Conservation (phyloP, 2,888 invertebrate species). For the Seladonia tumulorum region DNA sequence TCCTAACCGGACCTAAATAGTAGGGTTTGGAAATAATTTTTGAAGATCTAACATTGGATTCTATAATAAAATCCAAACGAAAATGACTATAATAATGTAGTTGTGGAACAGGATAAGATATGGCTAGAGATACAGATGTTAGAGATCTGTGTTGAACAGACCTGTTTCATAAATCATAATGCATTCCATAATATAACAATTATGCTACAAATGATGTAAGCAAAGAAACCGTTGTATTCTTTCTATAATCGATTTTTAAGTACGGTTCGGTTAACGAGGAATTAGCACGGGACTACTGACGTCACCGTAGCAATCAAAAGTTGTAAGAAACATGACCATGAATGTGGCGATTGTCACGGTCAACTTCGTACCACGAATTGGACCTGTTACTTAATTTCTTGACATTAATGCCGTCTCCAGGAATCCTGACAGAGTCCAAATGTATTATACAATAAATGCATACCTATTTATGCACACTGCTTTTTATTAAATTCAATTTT, state of each 20-base stretch:
- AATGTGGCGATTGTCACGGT: conserved; percentile 67
- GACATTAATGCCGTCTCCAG: no score
- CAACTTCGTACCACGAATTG: conserved; percentile 37
- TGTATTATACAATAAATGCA: neutral
- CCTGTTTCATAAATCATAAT: neutral
- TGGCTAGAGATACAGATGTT: no score
- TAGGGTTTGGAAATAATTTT: no score
- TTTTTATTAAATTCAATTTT: neutral
- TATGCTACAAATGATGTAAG: neutral
- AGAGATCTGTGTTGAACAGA: neutral
- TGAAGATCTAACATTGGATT: no score
- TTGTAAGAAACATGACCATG: conserved; percentile 61
- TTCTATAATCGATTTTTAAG: neutral
- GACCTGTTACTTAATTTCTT: neutral
- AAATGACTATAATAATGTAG: neutral
- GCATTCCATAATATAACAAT: neutral
- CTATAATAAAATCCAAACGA: neutral
- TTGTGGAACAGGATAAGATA: no score
- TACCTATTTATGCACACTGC: neutral
- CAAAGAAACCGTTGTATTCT: neutral
- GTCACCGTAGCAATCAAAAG: conserved; percentile 19
- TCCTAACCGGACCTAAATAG: no score
- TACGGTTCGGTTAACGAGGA: neutral
- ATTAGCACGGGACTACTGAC: conserved; percentile 46
- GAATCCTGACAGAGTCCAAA: neutral